Evolutionary conservation across 2,888 invertebrate genomes (phyloP), one percentile per base, ranked within the genome.

Genomic region (Papilio demoleus): DNA sequence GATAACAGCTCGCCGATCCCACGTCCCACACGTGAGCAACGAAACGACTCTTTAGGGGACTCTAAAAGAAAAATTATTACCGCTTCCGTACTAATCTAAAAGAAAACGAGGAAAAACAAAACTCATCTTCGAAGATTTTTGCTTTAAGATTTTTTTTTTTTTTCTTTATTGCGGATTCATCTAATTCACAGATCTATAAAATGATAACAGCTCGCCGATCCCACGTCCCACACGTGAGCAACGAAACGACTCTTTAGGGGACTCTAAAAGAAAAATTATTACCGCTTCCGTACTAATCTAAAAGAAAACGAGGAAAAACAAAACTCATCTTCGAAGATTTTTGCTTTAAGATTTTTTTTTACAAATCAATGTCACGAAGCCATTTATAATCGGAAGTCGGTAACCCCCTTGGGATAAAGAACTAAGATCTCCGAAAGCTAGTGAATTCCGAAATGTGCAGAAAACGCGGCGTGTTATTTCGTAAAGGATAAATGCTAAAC

Each of bases 181-280:
- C 45, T 61, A 65, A 65, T 65, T 38, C 40, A 34, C 61, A 59
- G 76, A 77, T 77, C 76, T 70, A 69, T 72, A 72, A 80, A 78
- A 79, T 80, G 79, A 79, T 81, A 82, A 82, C 78, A 78, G 80
- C 77, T 77, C 77, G 77, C 80, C 80, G 82, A 81, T 83, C 77
- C 76, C 73, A 70, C 70, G 72, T 77, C 34, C 60, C 59, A 78
- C 82, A 81, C 81, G 82, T 82, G 78, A 80, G 80, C n/a, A 64
- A 60, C 80, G 73, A 80, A 86, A 88, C 81, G 81, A 82, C 83
- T 85, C 87, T 84, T 81, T 73, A 76, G 88, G 86, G 88, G 80
- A 82, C 83, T 80, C 83, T 88, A 77, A 83, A 78, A 77, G 82
- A 76, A 79, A 86, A 88, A 84, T 84, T 85, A 87, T 86, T 83